Evolutionary conservation across 2,888 invertebrate species (phyloP).

Genomic region (Ichneumoninae sp.): DNA sequence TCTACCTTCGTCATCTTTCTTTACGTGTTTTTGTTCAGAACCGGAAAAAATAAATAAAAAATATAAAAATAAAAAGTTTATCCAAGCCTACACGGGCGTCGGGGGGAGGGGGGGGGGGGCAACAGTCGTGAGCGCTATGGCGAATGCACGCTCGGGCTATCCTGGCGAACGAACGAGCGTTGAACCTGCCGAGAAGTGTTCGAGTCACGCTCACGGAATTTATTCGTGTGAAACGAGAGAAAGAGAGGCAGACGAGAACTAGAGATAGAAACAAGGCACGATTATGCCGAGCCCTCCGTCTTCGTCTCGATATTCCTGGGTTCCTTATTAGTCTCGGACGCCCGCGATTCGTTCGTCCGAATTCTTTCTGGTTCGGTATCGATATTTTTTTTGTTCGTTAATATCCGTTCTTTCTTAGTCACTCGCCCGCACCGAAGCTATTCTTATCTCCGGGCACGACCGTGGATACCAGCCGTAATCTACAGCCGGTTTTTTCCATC

Average conservation of each 20-base stretch:
- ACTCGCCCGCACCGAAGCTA: not conserved
- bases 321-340: not conserved
- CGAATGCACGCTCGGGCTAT: not conserved
- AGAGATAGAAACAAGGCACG: conserved; percentile 12
- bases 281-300: conserved; percentile 27
- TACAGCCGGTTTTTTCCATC: not conserved
- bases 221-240: conserved; percentile 28
- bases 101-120: not conserved
- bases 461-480: not conserved
- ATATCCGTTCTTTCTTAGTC: not conserved
- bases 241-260: conserved; percentile 14
- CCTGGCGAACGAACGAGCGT: not conserved
- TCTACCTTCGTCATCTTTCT: not conserved
- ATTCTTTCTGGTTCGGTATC: conserved; percentile 34
- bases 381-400: conserved; percentile 41
- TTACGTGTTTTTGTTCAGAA: too few species aligned
- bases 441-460: not conserved
- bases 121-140: not conserved
- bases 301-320: not conserved
- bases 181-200: conserved; percentile 17
- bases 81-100: not conserved
- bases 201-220: conserved; percentile 17
- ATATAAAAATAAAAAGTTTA: not conserved
- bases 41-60: not conserved
- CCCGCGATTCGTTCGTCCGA: not conserved